Evolutionary conservation across 2,113 vertebrate species (phyloP).

Genomic region (Chaetura pelagica): DNA sequence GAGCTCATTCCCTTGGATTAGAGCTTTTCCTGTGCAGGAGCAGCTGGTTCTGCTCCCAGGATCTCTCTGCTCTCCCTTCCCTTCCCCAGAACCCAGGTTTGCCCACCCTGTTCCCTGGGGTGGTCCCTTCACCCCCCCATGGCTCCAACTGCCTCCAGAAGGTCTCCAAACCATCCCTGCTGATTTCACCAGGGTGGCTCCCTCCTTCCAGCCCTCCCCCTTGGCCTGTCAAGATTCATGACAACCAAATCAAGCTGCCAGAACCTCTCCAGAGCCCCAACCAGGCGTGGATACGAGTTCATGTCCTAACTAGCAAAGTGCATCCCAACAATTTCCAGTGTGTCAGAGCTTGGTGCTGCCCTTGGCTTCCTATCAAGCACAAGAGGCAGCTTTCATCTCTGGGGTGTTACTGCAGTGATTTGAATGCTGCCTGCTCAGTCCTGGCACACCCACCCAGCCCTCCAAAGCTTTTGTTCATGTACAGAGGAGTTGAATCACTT

Average conservation of each 20-base stretch:
- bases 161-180: not conserved
- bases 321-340: conserved; percentile 71
- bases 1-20: not conserved
- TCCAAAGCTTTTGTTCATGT: conserved; percentile 56
- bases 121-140: not conserved
- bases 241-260: conserved; percentile 51
- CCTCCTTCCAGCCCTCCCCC: not conserved
- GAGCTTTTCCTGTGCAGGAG: not conserved
- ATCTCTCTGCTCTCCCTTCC: not conserved
- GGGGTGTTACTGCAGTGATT: conserved; percentile 62
- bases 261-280: conserved; percentile 32
- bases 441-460: conserved; percentile 58
- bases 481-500: conserved; percentile 44
- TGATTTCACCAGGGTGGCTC: conserved; percentile 14
- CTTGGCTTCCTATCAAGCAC: conserved; percentile 65
- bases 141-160: not conserved
- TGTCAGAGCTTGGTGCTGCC: conserved; percentile 60
- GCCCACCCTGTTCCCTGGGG: rapidly evolving
- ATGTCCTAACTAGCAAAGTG: conserved; percentile 64
- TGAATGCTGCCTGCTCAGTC: conserved; percentile 60
- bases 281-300: conserved; percentile 47
- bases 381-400: conserved; percentile 70
- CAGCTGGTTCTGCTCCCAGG: not conserved
- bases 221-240: conserved; percentile 22
- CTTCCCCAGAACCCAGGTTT: not conserved